These are phyloP conservation scores for Enteromius afrohamiltoni DNA, from an alignment of 2,797 vertebrate genomes.

Conservation along the genomic window DNA sequence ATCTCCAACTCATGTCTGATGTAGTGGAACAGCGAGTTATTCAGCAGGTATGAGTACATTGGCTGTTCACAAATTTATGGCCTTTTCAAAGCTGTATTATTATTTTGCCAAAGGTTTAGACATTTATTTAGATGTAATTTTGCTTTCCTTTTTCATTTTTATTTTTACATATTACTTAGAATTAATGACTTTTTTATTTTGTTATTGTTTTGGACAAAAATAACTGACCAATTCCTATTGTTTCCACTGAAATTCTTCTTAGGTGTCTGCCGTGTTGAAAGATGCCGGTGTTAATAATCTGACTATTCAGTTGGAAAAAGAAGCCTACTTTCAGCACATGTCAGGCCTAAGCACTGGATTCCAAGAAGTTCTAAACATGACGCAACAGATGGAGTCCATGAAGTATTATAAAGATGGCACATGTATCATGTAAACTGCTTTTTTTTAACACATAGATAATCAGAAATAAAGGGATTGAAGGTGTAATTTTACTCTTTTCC, in stretches of 20 bases:
- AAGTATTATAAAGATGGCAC: slow-evolving; percentile 94
- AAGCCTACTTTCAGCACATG: slow-evolving; percentile 98
- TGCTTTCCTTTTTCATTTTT: background rate
- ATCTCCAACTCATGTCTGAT: slow-evolving; percentile 92
- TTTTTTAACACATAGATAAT: slow-evolving; percentile 64
- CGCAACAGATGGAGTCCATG: slow-evolving; percentile 93
- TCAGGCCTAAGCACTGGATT: slow-evolving; percentile 96
- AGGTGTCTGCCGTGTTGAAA: slow-evolving; percentile 93
- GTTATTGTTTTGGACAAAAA: background rate
- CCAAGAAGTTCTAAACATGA: slow-evolving; percentile 94
- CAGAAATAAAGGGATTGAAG: slow-evolving; percentile 16
- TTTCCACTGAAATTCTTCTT: background rate
- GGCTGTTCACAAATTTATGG: background rate
- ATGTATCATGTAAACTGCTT: slow-evolving; percentile 87
- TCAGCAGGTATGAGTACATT: slow-evolving; percentile 84
- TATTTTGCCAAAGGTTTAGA: background rate
- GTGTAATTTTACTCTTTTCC: slow-evolving; percentile 31
- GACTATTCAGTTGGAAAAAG: slow-evolving; percentile 96
- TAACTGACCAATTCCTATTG: background rate
- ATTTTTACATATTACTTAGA: background rate
- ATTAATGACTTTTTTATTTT: background rate
- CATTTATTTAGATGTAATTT: background rate
- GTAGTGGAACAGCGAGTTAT: slow-evolving; percentile 94
- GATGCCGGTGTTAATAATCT: slow-evolving; percentile 95
- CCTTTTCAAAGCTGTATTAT: background rate